These are phyloP conservation scores for Pionites leucogaster DNA, from an alignment of 2,113 vertebrate species.

Conservation along the genomic window DNA sequence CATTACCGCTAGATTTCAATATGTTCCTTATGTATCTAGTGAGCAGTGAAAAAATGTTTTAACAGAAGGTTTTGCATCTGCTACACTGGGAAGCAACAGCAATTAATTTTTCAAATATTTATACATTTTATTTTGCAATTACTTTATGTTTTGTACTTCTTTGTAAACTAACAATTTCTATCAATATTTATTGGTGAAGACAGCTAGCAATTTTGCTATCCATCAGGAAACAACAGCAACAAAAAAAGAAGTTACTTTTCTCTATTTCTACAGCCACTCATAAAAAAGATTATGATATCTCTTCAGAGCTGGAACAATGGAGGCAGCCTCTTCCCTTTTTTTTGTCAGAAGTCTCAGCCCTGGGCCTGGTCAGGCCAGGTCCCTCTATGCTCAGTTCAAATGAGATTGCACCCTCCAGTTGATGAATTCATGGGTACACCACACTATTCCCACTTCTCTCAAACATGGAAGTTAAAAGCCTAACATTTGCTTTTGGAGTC, in stretches of 20 bases:
- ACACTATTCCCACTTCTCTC: not conserved
- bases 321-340: not conserved
- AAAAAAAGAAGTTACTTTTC: not conserved
- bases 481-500: not conserved
- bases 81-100: not conserved
- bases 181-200: not conserved
- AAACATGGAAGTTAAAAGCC: not conserved
- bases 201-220: not conserved
- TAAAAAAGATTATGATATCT: not conserved
- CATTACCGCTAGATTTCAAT: not conserved
- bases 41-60: not conserved
- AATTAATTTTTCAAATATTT: constrained; percentile 9
- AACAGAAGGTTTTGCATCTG: not conserved
- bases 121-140: not conserved
- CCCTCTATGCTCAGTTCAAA: not conserved
- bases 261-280: not conserved
- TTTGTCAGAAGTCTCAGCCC: not conserved
- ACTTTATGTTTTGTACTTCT: not conserved
- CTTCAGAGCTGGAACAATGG: not conserved
- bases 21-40: not conserved
- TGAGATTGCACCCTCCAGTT: not conserved
- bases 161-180: not conserved
- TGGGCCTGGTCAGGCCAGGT: not conserved
- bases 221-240: not conserved
- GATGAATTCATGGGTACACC: not conserved